Evolutionary conservation across 2,888 invertebrate genomes (phyloP).

Genomic region (Diarsia dahlii): DNA sequence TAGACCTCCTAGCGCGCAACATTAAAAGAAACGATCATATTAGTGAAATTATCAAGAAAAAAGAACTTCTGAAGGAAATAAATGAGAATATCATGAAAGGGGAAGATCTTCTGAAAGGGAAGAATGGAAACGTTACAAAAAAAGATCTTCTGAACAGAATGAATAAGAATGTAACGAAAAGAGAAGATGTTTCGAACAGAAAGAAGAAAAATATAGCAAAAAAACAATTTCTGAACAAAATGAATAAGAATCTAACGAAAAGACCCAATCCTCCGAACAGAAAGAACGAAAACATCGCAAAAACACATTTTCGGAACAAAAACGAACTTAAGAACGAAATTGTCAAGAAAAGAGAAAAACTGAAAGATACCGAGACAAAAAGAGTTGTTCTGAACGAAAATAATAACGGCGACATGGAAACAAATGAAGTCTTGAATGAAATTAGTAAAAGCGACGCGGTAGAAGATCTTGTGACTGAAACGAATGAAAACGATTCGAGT

Average conservation of each 20-base stretch:
- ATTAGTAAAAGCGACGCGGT: background rate
- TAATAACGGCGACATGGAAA: background rate
- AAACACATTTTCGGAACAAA: no score
- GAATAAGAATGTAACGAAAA: background rate
- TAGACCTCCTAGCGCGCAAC: slow-evolving; percentile 44
- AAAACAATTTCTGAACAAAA: background rate
- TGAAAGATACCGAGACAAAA: background rate
- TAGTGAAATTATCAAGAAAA: background rate
- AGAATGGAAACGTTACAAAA: background rate
- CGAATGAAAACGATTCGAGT: background rate
- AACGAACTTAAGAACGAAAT: no score
- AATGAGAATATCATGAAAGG: background rate
- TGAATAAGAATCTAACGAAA: background rate
- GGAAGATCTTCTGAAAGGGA: background rate
- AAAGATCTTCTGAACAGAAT: background rate
- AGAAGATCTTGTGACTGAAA: background rate
- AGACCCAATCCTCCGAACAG: background rate
- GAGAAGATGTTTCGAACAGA: background rate
- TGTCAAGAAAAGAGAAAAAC: background rate
- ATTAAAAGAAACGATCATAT: background rate
- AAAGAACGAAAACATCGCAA: background rate
- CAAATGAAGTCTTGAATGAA: background rate
- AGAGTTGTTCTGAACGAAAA: background rate
- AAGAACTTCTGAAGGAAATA: background rate
- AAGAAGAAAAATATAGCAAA: background rate